These are phyloP conservation scores for Drosophila flavopinicola DNA, from an alignment of 2,888 invertebrate genomes.

Conservation along the genomic window DNA sequence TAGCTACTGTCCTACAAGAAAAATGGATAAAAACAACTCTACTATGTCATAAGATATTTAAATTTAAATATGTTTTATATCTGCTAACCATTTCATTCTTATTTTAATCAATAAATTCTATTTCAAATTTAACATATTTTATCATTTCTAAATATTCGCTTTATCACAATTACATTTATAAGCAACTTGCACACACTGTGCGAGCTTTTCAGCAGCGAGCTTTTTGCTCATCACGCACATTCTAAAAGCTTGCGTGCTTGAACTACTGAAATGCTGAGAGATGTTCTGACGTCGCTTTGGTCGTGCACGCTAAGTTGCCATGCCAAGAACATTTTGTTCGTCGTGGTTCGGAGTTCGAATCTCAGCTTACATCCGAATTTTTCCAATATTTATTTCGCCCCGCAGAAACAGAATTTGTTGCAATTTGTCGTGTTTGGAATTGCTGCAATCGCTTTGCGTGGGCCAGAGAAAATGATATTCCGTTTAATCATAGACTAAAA, in stretches of 20 bases:
- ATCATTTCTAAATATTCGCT: neutral
- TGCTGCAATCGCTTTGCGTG: constrained; percentile 53
- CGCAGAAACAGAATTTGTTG: constrained; percentile 37
- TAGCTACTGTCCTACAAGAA: constrained; percentile 1
- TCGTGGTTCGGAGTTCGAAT: constrained; percentile 29
- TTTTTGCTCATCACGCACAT: constrained; percentile 11
- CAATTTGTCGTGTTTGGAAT: constrained; percentile 64
- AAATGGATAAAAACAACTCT: neutral
- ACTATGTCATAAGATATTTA: too few relatives aligned
- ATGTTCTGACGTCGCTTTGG: constrained; percentile 25
- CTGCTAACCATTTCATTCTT: too few relatives aligned
- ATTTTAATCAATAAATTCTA: too few relatives aligned
- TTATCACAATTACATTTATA: neutral
- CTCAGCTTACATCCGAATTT: neutral
- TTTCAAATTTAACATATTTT: too few relatives aligned
- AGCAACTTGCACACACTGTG: constrained; percentile 5
- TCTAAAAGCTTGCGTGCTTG: constrained; percentile 12
- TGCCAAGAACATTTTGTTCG: neutral
- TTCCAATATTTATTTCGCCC: constrained; percentile 34
- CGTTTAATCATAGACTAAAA: constrained; percentile 82
- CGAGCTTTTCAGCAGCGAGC: constrained; percentile 31
- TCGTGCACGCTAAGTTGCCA: constrained; percentile 17
- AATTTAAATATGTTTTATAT: too few relatives aligned
- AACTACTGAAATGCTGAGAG: neutral
- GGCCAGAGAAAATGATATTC: constrained; percentile 75